phyloP scores from a whole-genome alignment of 2,888 invertebrate genomes.

The Thecocarcelia acutangulata region DNA sequence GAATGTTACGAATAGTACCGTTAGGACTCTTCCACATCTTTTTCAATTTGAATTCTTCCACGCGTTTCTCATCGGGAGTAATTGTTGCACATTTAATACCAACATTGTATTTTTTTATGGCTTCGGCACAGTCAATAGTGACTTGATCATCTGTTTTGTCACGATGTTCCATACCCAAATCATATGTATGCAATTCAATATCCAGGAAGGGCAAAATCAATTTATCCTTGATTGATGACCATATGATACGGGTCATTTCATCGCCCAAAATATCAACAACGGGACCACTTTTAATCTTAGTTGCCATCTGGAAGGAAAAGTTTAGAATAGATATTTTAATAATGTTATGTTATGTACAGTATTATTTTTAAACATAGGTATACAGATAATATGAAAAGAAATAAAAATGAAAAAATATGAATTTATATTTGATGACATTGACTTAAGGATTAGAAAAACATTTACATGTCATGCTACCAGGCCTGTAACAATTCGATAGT shows the following conservation, averaged over 20 bases:
- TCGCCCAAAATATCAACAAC: constrained; percentile 97
- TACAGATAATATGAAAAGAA: not conserved
- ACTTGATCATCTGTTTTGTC: constrained; percentile 97
- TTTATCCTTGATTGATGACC: constrained; percentile 98
- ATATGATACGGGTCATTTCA: constrained; percentile 98
- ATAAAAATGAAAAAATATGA: not conserved
- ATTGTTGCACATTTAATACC: constrained; percentile 99
- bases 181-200: constrained; percentile 95
- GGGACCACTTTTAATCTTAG: constrained; percentile 90
- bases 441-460: no score
- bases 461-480: no score
- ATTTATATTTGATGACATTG: no score
- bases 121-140: constrained; percentile 97
- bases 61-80: constrained; percentile 97
- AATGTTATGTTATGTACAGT: not conserved
- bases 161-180: constrained; percentile 96
- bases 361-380: not conserved
- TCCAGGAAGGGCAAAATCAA: constrained; percentile 97
- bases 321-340: not conserved
- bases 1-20: constrained; percentile 93
- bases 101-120: constrained; percentile 97
- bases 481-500: no score
- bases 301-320: constrained; percentile 77
- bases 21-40: constrained; percentile 96
- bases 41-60: constrained; percentile 93